Percentiles rank a stretch among this genome's conserved stretches.
phyloP scores from a whole-genome alignment of 2,113 vertebrate genomes.

The Rhabdornis inornatus region DNA sequence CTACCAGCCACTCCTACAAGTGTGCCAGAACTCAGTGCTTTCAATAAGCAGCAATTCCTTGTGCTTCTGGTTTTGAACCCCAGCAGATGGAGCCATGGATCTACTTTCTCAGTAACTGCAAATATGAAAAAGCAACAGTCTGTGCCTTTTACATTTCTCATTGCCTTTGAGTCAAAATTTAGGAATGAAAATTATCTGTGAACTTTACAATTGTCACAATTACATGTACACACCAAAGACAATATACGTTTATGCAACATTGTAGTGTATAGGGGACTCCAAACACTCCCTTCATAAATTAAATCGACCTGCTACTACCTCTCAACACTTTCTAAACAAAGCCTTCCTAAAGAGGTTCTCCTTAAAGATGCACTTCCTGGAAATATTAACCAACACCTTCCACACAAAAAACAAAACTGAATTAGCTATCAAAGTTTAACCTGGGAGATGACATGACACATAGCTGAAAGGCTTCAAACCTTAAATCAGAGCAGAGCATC shows the following conservation, averaged over 20 bases:
- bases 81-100: constrained; percentile 49
- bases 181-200: background rate
- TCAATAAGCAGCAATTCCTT: background rate
- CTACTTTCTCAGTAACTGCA: background rate
- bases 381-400: background rate
- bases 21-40: fast-evolving
- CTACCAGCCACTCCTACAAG: background rate
- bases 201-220: background rate
- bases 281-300: background rate
- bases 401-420: background rate
- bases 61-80: background rate
- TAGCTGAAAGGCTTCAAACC: background rate
- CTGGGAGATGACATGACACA: background rate
- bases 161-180: background rate
- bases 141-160: background rate
- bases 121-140: background rate
- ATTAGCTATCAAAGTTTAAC: background rate
- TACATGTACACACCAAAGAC: background rate
- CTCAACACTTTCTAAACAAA: background rate
- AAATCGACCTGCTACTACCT: background rate
- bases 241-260: background rate
- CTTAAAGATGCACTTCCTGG: background rate
- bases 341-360: background rate
- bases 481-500: background rate
- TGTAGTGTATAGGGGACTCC: fast-evolving